Conservation (phyloP, 2,888 invertebrate species). For the Epicampocera succincta region DNA sequence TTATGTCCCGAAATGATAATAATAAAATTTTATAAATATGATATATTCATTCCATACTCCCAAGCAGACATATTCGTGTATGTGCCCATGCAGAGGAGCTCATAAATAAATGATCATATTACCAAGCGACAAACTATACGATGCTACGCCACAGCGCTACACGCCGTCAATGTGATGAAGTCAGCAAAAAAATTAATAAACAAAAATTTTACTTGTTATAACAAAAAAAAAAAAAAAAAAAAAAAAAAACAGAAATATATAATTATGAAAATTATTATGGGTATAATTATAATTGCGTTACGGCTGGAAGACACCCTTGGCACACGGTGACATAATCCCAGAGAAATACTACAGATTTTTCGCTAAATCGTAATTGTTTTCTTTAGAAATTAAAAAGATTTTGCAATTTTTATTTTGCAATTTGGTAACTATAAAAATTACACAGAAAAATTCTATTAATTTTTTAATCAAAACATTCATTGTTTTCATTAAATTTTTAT, state of each 20-base stretch:
- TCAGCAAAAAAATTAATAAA: conserved; percentile 48
- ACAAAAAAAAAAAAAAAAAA: neutral
- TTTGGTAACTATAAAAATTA: too few species aligned
- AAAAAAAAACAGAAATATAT: neutral
- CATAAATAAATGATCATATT: conserved; percentile 62
- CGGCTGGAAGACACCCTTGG: neutral
- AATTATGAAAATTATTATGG: conserved; percentile 4
- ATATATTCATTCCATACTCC: conserved; percentile 38
- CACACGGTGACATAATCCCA: neutral
- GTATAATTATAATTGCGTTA: neutral
- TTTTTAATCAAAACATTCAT: too few species aligned
- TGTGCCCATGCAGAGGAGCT: conserved; percentile 19
- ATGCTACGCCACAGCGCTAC: neutral
- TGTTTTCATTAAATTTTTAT: neutral
- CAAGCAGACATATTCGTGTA: conserved; percentile 6
- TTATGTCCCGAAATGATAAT: conserved; percentile 30
- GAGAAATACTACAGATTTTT: neutral
- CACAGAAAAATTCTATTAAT: too few species aligned
- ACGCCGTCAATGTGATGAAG: conserved; percentile 9
- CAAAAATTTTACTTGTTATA: neutral
- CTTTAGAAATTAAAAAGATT: too few species aligned
- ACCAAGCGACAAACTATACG: conserved; percentile 47
- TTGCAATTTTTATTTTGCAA: too few species aligned
- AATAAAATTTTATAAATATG: conserved; percentile 29
- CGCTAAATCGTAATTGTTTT: neutral